phyloP scores from a whole-genome alignment of 2,797 vertebrate genomes.

The Onychomys torridus region DNA sequence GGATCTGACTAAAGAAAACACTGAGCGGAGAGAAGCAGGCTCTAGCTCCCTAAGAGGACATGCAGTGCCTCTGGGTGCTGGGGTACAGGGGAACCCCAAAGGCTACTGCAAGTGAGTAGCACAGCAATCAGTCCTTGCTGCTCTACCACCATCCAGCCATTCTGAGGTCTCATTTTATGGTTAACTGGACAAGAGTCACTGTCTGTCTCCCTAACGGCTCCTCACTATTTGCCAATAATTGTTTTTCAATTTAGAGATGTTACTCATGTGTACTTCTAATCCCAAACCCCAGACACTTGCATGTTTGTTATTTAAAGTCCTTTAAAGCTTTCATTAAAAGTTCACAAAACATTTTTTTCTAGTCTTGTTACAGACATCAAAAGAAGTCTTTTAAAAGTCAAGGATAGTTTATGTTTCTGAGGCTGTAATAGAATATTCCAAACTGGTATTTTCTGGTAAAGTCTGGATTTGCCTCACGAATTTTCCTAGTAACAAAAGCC shows the following conservation, averaged over 20 bases:
- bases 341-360: conserved; percentile 44
- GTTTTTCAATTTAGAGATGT: conserved; percentile 11
- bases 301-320: conserved; percentile 49
- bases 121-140: background rate
- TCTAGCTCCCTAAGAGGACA: background rate
- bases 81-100: background rate
- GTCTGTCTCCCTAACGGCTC: background rate
- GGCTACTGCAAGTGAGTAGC: fast-evolving
- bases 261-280: conserved; percentile 57
- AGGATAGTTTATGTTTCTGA: conserved; percentile 76
- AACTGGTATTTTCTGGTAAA: conserved; percentile 79
- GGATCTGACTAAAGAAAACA: background rate
- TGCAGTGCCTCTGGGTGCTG: too few relatives aligned
- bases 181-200: background rate
- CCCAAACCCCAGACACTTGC: background rate
- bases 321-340: conserved; percentile 69
- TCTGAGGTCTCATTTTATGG: background rate
- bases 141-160: too few relatives aligned
- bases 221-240: background rate
- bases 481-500: conserved; percentile 81
- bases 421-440: conserved; percentile 74
- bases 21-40: background rate
- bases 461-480: conserved; percentile 74
- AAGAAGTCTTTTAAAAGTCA: conserved; percentile 78
- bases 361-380: conserved; percentile 71